phyloP scores from a whole-genome alignment of 2,888 invertebrate species.

The Lepetodrilus schrolli region DNA sequence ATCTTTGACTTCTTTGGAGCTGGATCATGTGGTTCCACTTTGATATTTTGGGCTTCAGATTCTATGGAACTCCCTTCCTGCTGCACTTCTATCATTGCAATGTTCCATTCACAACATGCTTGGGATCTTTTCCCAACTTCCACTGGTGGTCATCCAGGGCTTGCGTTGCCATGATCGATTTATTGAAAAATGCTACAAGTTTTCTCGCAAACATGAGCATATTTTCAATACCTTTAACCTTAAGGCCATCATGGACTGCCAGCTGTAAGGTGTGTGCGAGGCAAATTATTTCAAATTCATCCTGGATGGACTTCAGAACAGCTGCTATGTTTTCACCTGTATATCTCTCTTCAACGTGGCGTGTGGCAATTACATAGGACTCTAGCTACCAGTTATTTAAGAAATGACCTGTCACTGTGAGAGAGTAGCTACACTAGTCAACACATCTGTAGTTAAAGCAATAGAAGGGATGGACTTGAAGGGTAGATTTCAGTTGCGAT shows the following conservation, averaged over 20 bases:
- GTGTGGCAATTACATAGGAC: background rate
- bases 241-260: background rate
- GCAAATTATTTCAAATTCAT: background rate
- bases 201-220: background rate
- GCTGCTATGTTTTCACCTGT: background rate
- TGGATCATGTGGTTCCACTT: background rate
- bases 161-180: background rate
- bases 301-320: background rate
- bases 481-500: no score
- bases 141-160: background rate
- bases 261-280: background rate
- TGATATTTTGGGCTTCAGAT: background rate
- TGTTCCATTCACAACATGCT: no score
- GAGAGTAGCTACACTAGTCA: no score
- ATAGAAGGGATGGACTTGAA: no score
- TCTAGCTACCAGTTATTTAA: background rate
- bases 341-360: background rate
- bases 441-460: no score
- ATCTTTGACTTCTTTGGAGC: background rate
- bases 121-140: background rate
- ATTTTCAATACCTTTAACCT: background rate
- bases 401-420: background rate
- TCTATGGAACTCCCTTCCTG: background rate
- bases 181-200: background rate
- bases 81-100: no score